These are phyloP conservation scores for Ia io DNA, from an alignment of 2,113 vertebrate genomes.

Conservation along the genomic window DNA sequence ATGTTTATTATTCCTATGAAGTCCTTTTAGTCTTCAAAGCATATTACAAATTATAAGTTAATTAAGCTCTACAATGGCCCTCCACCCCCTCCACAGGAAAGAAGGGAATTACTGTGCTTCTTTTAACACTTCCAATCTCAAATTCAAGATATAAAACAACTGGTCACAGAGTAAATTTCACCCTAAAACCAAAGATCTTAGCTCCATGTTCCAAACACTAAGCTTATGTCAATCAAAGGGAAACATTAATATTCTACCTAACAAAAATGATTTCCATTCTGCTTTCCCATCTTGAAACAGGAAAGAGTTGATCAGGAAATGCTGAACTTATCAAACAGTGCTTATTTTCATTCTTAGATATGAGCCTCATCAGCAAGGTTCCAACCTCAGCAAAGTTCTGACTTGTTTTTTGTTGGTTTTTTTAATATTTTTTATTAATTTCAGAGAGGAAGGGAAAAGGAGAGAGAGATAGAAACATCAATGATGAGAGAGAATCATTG, in stretches of 20 bases:
- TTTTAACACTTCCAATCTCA: constrained; percentile 17
- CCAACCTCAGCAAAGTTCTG: not conserved
- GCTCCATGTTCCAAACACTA: not conserved
- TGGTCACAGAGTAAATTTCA: constrained; percentile 22
- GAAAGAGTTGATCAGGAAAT: not conserved
- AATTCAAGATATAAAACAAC: constrained; percentile 33
- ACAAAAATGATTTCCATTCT: not conserved
- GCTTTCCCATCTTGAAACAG: not conserved
- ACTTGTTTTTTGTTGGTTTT: not conserved
- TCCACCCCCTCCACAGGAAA: not conserved
- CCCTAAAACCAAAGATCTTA: not conserved
- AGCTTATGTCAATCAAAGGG: constrained; percentile 4
- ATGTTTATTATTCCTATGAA: constrained; percentile 44
- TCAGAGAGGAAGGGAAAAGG: no score
- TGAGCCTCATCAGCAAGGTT: not conserved
- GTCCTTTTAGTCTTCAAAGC: constrained; percentile 39
- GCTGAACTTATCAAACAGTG: not conserved
- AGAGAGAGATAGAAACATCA: no score
- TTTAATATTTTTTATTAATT: no score
- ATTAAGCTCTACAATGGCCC: not conserved
- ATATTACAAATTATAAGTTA: constrained; percentile 55
- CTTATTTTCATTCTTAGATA: not conserved
- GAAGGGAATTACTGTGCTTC: not conserved
- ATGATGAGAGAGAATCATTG: no score
- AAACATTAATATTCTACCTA: not conserved